Percentiles rank a stretch among this genome's conserved stretches.
These are phyloP conservation scores for Macrosiphum euphorbiae DNA, from an alignment of 2,888 invertebrate species.

Conservation along the genomic window DNA sequence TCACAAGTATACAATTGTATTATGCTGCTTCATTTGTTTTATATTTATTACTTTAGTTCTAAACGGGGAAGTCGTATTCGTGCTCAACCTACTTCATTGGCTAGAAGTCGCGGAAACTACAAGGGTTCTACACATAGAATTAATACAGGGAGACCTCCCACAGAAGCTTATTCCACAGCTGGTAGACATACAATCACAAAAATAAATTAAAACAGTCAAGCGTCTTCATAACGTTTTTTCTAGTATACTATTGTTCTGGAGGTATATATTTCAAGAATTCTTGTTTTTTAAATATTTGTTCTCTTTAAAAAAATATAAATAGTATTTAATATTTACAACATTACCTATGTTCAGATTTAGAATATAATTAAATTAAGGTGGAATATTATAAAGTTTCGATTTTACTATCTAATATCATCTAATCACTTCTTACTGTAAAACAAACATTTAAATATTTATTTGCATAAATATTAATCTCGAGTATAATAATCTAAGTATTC, in stretches of 20 bases:
- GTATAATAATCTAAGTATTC: too few species aligned
- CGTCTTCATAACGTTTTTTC: background rate
- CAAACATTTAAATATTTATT: too few species aligned
- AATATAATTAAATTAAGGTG: background rate
- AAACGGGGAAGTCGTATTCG: background rate
- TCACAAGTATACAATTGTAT: background rate
- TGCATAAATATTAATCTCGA: too few species aligned
- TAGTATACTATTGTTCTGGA: too few species aligned
- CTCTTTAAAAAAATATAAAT: too few species aligned
- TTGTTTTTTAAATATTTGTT: too few species aligned
- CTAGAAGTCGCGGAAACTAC: background rate
- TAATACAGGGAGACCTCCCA: background rate
- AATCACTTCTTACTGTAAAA: too few species aligned
- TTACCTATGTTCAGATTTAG: too few species aligned
- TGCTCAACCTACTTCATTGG: background rate
- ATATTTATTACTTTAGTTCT: background rate
- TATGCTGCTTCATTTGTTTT: background rate
- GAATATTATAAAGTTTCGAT: background rate
- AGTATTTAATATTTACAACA: too few species aligned
- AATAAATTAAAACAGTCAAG: background rate
- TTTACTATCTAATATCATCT: too few species aligned
- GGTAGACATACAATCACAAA: background rate
- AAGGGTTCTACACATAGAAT: background rate
- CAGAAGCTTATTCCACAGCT: background rate
- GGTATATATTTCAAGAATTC: too few species aligned